Percentiles rank a stretch among this genome's conserved stretches.
These are phyloP conservation scores for Heteromurus nitidus DNA, from an alignment of 2,888 invertebrate genomes.

Conservation along the genomic window DNA sequence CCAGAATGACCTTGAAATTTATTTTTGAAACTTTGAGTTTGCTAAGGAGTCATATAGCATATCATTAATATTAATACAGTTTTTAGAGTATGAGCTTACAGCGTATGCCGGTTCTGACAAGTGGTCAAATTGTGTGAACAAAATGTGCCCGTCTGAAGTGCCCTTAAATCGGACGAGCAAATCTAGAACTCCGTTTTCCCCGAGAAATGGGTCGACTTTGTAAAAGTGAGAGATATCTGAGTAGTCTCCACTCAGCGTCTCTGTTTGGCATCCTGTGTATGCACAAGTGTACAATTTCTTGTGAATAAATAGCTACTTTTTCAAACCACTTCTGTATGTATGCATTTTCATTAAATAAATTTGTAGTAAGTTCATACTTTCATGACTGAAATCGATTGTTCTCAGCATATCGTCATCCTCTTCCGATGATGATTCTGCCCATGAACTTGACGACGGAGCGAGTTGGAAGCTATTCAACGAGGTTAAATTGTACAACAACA, in stretches of 20 bases:
- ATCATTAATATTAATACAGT: too few relatives aligned
- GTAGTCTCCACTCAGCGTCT: slow-evolving; percentile 43
- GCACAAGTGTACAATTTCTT: slow-evolving; percentile 1
- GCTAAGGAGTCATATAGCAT: too few relatives aligned
- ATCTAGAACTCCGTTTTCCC: slow-evolving; percentile 46
- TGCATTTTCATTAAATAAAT: neutral
- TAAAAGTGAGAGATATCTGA: slow-evolving; percentile 58
- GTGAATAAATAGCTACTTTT: neutral
- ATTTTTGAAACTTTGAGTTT: too few relatives aligned
- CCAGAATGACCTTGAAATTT: slow-evolving; percentile 70
- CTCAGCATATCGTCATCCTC: slow-evolving; percentile 15
- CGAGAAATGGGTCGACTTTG: slow-evolving; percentile 43
- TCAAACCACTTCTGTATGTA: neutral
- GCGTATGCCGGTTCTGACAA: slow-evolving; percentile 48
- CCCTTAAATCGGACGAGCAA: slow-evolving; percentile 67
- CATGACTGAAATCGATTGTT: slow-evolving; percentile 62
- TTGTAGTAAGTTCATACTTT: slow-evolving; percentile 56
- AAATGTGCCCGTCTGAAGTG: slow-evolving; percentile 62
- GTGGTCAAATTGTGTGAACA: slow-evolving; percentile 53
- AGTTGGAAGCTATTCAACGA: neutral
- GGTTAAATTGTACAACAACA: neutral
- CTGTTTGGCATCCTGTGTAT: slow-evolving; percentile 66
- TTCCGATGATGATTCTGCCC: neutral
- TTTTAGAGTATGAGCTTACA: too few relatives aligned
- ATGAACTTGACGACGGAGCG: slow-evolving; percentile 1